Evolutionary conservation across 2,888 invertebrate genomes (phyloP).

Genomic region (Megamerina dolium): DNA sequence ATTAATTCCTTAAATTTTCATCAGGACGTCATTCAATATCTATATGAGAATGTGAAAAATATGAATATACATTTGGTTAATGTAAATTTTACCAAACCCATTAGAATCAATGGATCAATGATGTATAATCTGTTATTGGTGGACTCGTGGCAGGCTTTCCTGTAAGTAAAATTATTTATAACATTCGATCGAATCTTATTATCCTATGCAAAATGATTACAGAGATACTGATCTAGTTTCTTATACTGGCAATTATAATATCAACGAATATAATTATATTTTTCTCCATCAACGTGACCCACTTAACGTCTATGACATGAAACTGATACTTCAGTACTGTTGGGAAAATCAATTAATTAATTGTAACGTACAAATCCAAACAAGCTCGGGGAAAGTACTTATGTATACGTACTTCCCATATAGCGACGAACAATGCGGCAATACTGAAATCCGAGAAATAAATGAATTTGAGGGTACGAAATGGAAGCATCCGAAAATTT

Average conservation of each 20-base stretch:
- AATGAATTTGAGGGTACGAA: conserved; percentile 25
- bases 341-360: conserved; percentile 35
- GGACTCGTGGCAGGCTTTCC: conserved; percentile 35
- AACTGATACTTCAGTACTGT: conserved; percentile 33
- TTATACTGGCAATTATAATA: conserved; percentile 28
- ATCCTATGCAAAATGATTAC: not conserved
- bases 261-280: conserved; percentile 36
- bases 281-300: conserved; percentile 32
- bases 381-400: conserved; percentile 27
- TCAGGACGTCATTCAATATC: conserved; percentile 24
- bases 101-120: conserved; percentile 9
- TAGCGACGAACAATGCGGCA: conserved; percentile 21
- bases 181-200: not conserved
- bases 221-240: conserved; percentile 28
- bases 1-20: conserved; percentile 25
- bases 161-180: conserved; percentile 17
- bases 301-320: conserved; percentile 26
- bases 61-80: conserved; percentile 27
- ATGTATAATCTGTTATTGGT: conserved; percentile 19
- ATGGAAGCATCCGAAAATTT: conserved; percentile 24
- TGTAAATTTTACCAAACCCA: conserved; percentile 5
- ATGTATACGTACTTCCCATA: conserved; percentile 38
- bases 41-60: conserved; percentile 26
- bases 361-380: conserved; percentile 36
- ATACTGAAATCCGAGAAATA: conserved; percentile 19